A percentile compares a stretch with the other conserved stretches of the same genome.
phyloP scores from a whole-genome alignment of 2,888 invertebrate genomes.

The Biston stratarius region DNA sequence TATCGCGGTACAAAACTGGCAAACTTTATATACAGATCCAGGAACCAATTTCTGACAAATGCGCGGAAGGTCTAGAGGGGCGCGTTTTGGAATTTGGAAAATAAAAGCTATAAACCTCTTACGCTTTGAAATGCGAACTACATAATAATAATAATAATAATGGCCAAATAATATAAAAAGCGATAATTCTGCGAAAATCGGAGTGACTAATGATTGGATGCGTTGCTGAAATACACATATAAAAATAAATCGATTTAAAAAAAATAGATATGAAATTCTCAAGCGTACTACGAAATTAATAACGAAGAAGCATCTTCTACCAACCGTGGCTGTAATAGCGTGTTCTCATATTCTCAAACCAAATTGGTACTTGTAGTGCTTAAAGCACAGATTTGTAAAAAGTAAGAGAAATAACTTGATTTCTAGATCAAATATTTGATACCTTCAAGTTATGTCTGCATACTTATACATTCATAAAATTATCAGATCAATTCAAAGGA shows the following conservation, averaged over 20 bases:
- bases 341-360: constrained; percentile 29
- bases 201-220: constrained; percentile 73
- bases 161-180: constrained; percentile 73
- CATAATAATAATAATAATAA: constrained; percentile 56
- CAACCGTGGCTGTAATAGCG: constrained; percentile 54
- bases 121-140: constrained; percentile 68
- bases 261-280: constrained; percentile 64
- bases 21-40: constrained; percentile 58
- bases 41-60: constrained; percentile 70
- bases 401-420: constrained; percentile 15
- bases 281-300: constrained; percentile 78
- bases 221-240: constrained; percentile 79
- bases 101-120: constrained; percentile 67
- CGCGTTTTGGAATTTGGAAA: constrained; percentile 68
- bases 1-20: constrained; percentile 58
- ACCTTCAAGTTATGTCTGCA: constrained; percentile 12
- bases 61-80: constrained; percentile 81
- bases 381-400: constrained; percentile 14
- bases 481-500: constrained; percentile 13
- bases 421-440: neutral
- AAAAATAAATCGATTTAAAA: constrained; percentile 66
- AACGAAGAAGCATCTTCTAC: constrained; percentile 69
- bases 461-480: constrained; percentile 5
- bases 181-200: constrained; percentile 68
- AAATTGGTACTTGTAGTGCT: constrained; percentile 15